Evolutionary conservation across 2,113 vertebrate genomes (phyloP).

Genomic region (Oncorhynchus nerka): DNA sequence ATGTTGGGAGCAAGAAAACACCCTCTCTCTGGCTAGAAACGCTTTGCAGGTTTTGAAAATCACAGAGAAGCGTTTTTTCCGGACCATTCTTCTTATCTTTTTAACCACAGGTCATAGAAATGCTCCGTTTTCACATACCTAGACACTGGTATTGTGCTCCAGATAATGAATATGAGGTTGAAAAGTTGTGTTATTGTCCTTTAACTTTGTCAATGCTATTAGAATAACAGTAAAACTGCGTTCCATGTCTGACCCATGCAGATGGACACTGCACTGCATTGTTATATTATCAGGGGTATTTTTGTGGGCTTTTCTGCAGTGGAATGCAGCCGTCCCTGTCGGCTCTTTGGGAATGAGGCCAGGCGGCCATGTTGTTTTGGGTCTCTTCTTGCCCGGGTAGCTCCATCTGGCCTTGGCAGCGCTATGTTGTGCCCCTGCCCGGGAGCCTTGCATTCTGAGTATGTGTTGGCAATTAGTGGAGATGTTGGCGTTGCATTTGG

Average conservation of each 20-base stretch:
- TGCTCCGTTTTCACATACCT: no score
- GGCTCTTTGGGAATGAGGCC: constrained; percentile 59
- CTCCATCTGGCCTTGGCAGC: constrained; percentile 69
- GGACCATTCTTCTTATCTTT: no score
- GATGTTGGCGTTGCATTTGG: constrained; percentile 59
- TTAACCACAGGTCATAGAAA: no score
- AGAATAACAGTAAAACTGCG: constrained; percentile 13
- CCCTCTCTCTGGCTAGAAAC: no score
- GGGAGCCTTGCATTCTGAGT: constrained; percentile 67
- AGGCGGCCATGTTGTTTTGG: constrained; percentile 63
- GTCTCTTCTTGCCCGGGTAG: constrained; percentile 62
- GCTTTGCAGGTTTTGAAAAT: no score
- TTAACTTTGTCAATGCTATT: background rate
- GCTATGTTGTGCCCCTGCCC: constrained; percentile 62
- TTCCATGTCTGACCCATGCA: constrained; percentile 15
- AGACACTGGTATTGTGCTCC: no score
- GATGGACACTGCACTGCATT: background rate
- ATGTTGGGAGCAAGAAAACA: no score
- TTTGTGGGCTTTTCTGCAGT: constrained; percentile 30
- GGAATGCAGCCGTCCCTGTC: constrained; percentile 54
- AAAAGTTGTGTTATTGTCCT: no score
- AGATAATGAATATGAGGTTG: no score
- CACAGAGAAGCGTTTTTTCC: no score
- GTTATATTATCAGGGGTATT: constrained; percentile 48
- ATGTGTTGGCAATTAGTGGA: constrained; percentile 73